Evolutionary conservation across 2,888 invertebrate genomes (phyloP).

Genomic region (Drosophila ezoana): DNA sequence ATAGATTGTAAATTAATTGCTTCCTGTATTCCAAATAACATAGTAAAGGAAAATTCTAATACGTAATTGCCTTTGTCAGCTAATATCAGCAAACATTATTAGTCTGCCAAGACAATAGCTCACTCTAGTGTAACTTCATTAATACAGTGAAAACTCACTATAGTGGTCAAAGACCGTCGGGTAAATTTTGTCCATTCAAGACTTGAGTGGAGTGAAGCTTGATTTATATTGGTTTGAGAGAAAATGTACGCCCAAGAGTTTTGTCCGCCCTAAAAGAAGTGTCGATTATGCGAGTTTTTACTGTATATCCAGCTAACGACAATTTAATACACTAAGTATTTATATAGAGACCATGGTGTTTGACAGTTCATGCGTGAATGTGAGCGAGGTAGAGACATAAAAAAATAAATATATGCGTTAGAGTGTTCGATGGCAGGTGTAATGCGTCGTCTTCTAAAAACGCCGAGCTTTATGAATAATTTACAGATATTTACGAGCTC

Average conservation of each 20-base stretch:
- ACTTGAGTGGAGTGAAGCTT: too few species aligned
- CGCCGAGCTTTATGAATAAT: constrained; percentile 29
- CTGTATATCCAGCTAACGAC: background rate
- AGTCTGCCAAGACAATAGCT: background rate
- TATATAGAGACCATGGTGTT: constrained; percentile 10
- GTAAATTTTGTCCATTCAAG: too few species aligned
- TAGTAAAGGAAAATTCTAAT: background rate
- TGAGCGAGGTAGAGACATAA: constrained; percentile 7
- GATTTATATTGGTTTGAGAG: too few species aligned
- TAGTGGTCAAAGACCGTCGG: too few species aligned
- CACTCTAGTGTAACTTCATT: background rate
- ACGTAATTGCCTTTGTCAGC: background rate
- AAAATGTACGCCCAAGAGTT: too few species aligned
- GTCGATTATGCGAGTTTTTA: too few species aligned
- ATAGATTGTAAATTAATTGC: background rate
- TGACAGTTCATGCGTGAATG: constrained; percentile 1
- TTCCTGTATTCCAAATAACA: background rate
- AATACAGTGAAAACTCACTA: too few species aligned
- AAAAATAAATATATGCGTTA: background rate
- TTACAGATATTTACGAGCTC: constrained; percentile 13
- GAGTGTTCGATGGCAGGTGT: constrained; percentile 5
- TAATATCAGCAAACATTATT: background rate
- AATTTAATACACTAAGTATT: constrained; percentile 35
- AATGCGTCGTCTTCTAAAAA: constrained; percentile 5
- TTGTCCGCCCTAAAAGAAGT: too few species aligned